A percentile compares a stretch with the other conserved stretches of the same genome.
Conservation (phyloP, 2,888 invertebrate genomes). For the Schizaphis graminum region DNA sequence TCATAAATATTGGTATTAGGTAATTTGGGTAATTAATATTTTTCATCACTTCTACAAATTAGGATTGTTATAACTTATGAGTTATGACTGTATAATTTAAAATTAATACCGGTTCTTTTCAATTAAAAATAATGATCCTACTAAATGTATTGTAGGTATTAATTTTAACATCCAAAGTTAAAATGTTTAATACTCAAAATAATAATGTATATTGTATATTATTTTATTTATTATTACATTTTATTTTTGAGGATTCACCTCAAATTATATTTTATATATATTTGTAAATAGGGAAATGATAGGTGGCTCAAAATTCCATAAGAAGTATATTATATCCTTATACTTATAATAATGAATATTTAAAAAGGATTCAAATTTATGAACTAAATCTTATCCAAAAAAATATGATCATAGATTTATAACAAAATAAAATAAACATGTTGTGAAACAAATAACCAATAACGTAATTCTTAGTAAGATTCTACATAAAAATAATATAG, state of each 20-base stretch:
- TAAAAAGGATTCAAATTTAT: neutral
- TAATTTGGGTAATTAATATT: neutral
- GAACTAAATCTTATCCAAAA: neutral
- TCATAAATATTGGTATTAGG: neutral
- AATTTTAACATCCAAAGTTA: neutral
- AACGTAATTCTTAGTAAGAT: neutral
- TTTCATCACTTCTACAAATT: neutral
- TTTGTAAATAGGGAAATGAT: too few relatives aligned
- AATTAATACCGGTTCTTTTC: neutral
- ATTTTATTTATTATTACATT: too few relatives aligned
- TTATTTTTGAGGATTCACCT: too few relatives aligned
- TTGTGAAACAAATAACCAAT: neutral
- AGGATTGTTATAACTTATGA: neutral
- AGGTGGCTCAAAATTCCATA: too few relatives aligned
- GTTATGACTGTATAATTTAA: neutral
- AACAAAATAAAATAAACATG: neutral
- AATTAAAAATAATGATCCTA: neutral
- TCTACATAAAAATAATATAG: neutral
- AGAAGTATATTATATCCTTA: too few relatives aligned
- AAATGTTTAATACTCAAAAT: neutral
- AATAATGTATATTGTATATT: neutral
- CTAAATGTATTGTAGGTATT: neutral
- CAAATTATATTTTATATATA: too few relatives aligned
- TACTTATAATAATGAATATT: neutral
- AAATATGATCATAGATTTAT: neutral